phyloP scores from a whole-genome alignment of 2,113 vertebrate species.

The Origma solitaria region DNA sequence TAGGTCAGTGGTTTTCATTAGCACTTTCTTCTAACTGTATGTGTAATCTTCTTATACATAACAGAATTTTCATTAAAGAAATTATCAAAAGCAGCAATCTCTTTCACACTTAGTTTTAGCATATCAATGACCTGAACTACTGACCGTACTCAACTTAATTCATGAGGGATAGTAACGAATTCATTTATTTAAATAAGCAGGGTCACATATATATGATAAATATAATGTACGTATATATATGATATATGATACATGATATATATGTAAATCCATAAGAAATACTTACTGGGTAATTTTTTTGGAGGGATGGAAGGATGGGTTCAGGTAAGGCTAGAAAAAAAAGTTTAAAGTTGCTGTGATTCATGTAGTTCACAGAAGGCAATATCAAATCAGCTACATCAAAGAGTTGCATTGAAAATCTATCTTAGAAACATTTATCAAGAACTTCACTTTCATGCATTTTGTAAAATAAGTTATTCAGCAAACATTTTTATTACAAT shows the following conservation, averaged over 20 bases:
- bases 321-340: constrained; percentile 82
- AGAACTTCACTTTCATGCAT: constrained; percentile 21
- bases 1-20: neutral
- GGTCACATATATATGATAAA: constrained; percentile 38
- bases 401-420: neutral
- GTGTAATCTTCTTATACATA: neutral
- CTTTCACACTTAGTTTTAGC: neutral
- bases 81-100: neutral
- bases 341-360: constrained; percentile 69
- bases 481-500: neutral
- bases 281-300: constrained; percentile 93
- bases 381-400: constrained; percentile 33
- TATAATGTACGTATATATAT: too few relatives aligned
- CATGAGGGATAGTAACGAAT: constrained; percentile 10
- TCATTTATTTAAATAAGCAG: constrained; percentile 33
- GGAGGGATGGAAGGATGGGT: constrained; percentile 91
- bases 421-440: neutral
- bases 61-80: neutral
- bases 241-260: too few relatives aligned
- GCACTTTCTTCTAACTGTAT: neutral
- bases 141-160: neutral
- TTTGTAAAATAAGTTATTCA: neutral
- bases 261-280: constrained; percentile 70
- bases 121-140: neutral
- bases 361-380: constrained; percentile 58